These are phyloP conservation scores for Eospalax fontanierii DNA, from an alignment of 2,797 vertebrate genomes.

Conservation along the genomic window DNA sequence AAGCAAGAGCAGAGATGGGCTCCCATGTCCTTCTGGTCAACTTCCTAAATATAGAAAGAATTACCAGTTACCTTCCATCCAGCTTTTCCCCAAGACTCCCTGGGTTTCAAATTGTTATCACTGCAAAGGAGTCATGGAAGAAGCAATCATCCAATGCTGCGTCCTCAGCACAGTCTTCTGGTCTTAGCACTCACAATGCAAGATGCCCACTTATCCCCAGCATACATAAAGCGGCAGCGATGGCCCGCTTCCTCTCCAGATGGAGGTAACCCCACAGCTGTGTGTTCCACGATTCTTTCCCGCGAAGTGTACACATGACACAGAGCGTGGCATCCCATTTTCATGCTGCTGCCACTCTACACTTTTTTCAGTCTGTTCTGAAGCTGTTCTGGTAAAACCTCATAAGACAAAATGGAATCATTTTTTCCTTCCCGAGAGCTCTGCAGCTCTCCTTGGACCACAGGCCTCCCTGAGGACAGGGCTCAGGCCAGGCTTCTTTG, in stretches of 20 bases:
- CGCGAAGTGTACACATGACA: constrained; percentile 22
- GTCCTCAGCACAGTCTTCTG: neutral
- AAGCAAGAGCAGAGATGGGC: neutral
- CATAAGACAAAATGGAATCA: constrained; percentile 45
- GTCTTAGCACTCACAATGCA: neutral
- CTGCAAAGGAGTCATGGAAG: neutral
- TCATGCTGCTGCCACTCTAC: constrained; percentile 37
- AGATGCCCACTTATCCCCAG: neutral
- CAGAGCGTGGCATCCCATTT: constrained; percentile 11
- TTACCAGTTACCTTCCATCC: neutral
- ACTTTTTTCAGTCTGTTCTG: constrained; percentile 67
- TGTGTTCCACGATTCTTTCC: constrained; percentile 62
- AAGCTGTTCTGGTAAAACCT: constrained; percentile 64
- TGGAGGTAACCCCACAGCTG: constrained; percentile 57
- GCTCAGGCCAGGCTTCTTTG: no score
- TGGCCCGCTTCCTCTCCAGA: constrained; percentile 19
- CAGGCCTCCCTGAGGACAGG: no score
- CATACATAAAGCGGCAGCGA: neutral
- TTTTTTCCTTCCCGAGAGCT: constrained; percentile 23
- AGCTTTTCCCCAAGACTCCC: neutral
- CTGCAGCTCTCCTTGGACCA: neutral
- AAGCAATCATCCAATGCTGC: neutral
- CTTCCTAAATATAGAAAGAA: neutral
- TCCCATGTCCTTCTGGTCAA: neutral
- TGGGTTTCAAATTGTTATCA: neutral